Evolutionary conservation across 2,113 vertebrate genomes (phyloP).

Genomic region (Xerus inauris): DNA sequence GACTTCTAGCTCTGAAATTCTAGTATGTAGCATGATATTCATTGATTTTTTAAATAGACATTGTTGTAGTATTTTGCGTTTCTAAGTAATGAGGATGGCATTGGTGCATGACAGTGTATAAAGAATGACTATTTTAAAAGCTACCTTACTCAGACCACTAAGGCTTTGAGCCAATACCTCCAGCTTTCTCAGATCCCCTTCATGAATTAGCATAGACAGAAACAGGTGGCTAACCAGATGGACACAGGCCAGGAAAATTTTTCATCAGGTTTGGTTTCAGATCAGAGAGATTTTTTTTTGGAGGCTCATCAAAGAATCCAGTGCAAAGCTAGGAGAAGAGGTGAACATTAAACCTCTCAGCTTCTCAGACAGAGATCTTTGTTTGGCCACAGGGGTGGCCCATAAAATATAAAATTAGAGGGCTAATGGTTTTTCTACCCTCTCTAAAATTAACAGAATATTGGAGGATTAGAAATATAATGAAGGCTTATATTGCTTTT

Average conservation of each 20-base stretch:
- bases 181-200: background rate
- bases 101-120: background rate
- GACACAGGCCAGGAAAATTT: conserved; percentile 58
- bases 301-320: conserved; percentile 54
- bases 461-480: background rate
- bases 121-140: conserved; percentile 57
- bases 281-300: conserved; percentile 57
- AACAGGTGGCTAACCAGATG: conserved; percentile 55
- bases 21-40: background rate
- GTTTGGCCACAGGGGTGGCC: conserved; percentile 28
- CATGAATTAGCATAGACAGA: conserved; percentile 49
- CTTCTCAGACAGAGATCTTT: conserved; percentile 49
- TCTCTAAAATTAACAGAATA: conserved; percentile 39
- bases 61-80: background rate
- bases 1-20: background rate
- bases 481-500: conserved; percentile 10
- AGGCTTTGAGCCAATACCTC: background rate
- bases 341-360: conserved; percentile 4
- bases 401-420: conserved; percentile 46
- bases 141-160: background rate
- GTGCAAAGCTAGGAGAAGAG: conserved; percentile 16
- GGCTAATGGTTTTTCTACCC: background rate
- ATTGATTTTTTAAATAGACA: conserved; percentile 24
- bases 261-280: conserved; percentile 31
- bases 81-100: background rate